A percentile compares a stretch with the other conserved stretches of the same genome.
These are phyloP conservation scores for Melieria crassipennis DNA, from an alignment of 2,888 invertebrate species.

Conservation along the genomic window DNA sequence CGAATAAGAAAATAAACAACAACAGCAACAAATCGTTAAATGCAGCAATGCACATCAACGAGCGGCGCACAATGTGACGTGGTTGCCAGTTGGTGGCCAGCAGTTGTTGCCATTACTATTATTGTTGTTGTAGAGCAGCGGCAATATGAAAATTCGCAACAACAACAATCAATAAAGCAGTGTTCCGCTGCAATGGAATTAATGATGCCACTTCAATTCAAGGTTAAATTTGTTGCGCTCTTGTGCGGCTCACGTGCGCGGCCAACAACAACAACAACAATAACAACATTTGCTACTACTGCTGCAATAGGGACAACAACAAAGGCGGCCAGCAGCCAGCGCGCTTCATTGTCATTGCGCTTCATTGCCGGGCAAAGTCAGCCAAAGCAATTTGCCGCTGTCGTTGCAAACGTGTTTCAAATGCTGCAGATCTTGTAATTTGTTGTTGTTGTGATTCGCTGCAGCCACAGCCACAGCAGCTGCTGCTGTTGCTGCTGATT, in stretches of 20 bases:
- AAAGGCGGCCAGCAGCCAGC: constrained; percentile 1
- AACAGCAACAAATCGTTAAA: not conserved
- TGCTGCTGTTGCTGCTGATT: not conserved
- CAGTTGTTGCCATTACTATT: too few relatives aligned
- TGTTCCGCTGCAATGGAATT: constrained; percentile 29
- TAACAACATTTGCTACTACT: constrained; percentile 6
- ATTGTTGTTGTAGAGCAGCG: not conserved
- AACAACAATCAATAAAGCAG: constrained; percentile 23
- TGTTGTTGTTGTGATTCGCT: not conserved
- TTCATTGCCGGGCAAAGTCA: too few relatives aligned
- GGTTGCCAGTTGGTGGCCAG: too few relatives aligned
- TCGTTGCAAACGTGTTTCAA: constrained; percentile 21
- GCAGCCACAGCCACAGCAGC: not conserved
- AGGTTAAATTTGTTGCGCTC: constrained; percentile 53
- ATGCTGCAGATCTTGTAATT: not conserved
- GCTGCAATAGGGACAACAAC: constrained; percentile 9
- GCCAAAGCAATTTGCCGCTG: not conserved
- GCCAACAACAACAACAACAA: not conserved
- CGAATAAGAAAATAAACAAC: not conserved
- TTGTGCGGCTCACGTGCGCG: constrained; percentile 12
- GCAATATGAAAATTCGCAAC: constrained; percentile 7
- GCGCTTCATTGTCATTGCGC: constrained; percentile 21
- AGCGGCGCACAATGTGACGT: too few relatives aligned
- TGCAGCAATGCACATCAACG: not conserved
- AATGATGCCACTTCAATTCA: constrained; percentile 56